phyloP scores from a whole-genome alignment of 1,140 invertebrate genomes.

The Drosophila simulans region DNA sequence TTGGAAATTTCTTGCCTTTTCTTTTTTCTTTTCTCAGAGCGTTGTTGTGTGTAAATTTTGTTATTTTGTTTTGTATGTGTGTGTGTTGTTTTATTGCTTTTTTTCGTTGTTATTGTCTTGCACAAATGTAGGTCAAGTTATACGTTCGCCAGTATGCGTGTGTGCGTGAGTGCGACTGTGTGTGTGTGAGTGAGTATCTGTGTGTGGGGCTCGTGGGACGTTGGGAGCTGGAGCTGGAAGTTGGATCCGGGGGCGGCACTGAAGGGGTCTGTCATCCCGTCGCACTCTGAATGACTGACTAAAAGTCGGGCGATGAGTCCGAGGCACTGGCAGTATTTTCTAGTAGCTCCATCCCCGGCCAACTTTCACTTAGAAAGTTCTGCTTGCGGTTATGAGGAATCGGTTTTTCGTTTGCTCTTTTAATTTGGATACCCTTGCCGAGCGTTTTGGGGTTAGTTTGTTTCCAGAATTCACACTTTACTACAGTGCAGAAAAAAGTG shows the following conservation, averaged over 20 bases:
- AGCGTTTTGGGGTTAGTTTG: background rate
- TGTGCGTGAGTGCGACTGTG: constrained; percentile 30
- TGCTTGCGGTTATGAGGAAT: constrained; percentile 68
- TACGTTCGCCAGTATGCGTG: constrained; percentile 33
- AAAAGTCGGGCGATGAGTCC: constrained; percentile 40
- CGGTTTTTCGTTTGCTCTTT: constrained; percentile 31
- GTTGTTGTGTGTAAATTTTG: constrained; percentile 54
- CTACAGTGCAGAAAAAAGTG: background rate
- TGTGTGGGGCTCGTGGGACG: constrained; percentile 56
- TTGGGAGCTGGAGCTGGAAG: constrained; percentile 29
- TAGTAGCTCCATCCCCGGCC: constrained; percentile 65
- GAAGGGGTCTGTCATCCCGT: constrained; percentile 27
- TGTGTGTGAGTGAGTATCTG: constrained; percentile 49
- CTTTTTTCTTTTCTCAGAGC: constrained; percentile 73
- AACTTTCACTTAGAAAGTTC: constrained; percentile 83
- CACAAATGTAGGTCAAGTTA: constrained; percentile 80
- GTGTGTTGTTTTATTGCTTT: constrained; percentile 53
- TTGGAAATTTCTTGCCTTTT: constrained; percentile 80
- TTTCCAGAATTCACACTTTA: constrained; percentile 7
- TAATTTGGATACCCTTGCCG: constrained; percentile 43
- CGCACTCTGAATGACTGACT: constrained; percentile 45
- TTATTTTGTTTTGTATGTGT: constrained; percentile 51
- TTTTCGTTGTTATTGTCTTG: constrained; percentile 80
- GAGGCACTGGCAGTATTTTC: constrained; percentile 61
- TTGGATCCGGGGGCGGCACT: constrained; percentile 5